Evolutionary conservation across 2,888 invertebrate genomes (phyloP), one percentile per base, ranked within the genome.

Genomic region (Unio delphinus): DNA sequence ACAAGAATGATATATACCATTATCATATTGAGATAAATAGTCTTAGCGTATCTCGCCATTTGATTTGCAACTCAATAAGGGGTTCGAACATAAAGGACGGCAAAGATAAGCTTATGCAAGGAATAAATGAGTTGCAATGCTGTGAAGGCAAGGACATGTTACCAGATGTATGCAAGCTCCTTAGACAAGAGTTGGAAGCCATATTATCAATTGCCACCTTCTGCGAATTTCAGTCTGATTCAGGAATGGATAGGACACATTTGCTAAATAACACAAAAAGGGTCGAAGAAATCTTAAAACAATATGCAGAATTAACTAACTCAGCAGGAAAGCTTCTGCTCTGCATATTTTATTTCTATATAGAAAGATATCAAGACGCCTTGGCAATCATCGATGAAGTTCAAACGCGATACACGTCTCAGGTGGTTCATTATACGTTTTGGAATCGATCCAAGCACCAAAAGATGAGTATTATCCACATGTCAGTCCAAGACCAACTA

Each of bases 1-100:
- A 4, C 54, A 60, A 60, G 55, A 67, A 67, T 55, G 66, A 67
- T 55, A 55, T 67, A 55, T 61, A 67, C 28, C 1, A 60, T 61
- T 55, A 67, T 23, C 66, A 67, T 54, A 54, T 60, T 4, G 1
- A n/a, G n/a, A 61, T 61, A 8, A 67, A 67, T 60, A 23, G 34
- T 18, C 61, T 67, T 17, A 60, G 66, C 54, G 0, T 61, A 20
- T 11, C 30, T 54, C 66, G 66, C 6, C 54, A 58, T 55, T 28
- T 67, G 7, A 61, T 55, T 23, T 55, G 28, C 28, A 61, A n/a
- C 15, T 15, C 23, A n/a, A 34, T 67, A 28, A 8, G 18, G 18
- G 30, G 34, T 11, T 26, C 45, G n/a, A 26, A 63, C 8, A 17
- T 26, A 7, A 26, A 63, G 54, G 55, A 23, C 23, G n/a, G 54